Evolutionary conservation across 2,113 vertebrate genomes (phyloP).

Genomic region (Lutjanus erythropterus): DNA sequence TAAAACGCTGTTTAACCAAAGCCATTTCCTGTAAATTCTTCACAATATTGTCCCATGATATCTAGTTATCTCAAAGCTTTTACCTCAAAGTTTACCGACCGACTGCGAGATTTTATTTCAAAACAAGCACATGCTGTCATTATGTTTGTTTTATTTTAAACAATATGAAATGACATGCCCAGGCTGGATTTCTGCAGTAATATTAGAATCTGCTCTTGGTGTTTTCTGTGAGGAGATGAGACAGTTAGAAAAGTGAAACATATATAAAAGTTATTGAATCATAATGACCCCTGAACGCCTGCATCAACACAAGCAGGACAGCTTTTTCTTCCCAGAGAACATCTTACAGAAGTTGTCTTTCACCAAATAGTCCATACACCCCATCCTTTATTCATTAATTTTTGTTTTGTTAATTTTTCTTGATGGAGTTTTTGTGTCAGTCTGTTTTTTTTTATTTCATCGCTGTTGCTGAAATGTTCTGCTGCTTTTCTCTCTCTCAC

Average conservation of each 20-base stretch:
- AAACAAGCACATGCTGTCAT: neutral
- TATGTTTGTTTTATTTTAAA: neutral
- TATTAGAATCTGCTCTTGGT: neutral
- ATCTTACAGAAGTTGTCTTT: neutral
- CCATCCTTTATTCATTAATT: neutral
- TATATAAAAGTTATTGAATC: neutral
- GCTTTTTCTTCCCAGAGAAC: neutral
- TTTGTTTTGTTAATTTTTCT: neutral
- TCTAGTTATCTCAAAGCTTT: too few relatives aligned
- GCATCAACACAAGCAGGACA: neutral
- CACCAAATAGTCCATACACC: neutral
- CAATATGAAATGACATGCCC: neutral
- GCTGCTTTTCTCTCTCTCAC: neutral
- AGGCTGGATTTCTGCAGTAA: neutral
- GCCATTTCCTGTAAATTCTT: too few relatives aligned
- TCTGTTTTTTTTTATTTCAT: neutral
- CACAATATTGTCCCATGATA: too few relatives aligned
- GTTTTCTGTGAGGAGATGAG: neutral
- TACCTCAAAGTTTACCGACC: too few relatives aligned
- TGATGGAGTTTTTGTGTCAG: too few relatives aligned
- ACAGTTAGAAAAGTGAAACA: neutral
- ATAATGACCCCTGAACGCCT: neutral
- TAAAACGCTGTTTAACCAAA: too few relatives aligned
- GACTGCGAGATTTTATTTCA: neutral
- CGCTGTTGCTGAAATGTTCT: neutral